These are phyloP conservation scores for Embidobia sp. DNA, from an alignment of 2,888 invertebrate species.

Conservation along the genomic window DNA sequence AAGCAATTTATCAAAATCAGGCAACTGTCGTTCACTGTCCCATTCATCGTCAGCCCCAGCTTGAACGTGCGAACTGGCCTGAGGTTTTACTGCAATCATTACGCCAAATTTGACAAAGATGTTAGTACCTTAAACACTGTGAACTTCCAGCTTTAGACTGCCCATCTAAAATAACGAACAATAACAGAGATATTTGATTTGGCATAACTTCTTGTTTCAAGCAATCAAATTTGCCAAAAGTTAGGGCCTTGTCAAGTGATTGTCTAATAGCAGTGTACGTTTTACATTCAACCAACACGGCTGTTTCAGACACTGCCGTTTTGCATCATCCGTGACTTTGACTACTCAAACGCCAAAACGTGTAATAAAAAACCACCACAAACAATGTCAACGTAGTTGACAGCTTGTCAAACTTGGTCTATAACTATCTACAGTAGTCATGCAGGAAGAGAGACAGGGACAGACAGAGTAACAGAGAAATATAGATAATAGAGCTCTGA, in stretches of 20 bases:
- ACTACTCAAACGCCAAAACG: too few species aligned
- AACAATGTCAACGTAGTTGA: too few species aligned
- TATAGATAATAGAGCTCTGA: conserved; percentile 1
- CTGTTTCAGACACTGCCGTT: too few species aligned
- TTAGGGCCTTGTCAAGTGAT: too few species aligned
- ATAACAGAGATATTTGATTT: conserved; percentile 33
- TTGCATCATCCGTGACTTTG: too few species aligned
- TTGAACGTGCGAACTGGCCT: background rate
- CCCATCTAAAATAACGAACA: conserved; percentile 59
- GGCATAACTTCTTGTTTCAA: conserved; percentile 8
- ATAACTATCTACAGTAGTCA: conserved; percentile 16
- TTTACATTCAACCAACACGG: background rate
- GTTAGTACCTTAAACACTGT: conserved; percentile 30
- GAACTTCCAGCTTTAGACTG: conserved; percentile 45
- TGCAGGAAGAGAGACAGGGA: conserved; percentile 14
- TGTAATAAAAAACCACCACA: too few species aligned
- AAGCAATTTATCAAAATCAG: too few species aligned
- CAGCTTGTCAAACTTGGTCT: too few species aligned
- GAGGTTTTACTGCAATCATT: conserved; percentile 30
- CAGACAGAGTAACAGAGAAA: too few species aligned
- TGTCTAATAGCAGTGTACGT: too few species aligned
- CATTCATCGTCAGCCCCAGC: too few species aligned
- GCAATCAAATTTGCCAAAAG: conserved; percentile 4
- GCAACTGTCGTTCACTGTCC: too few species aligned
- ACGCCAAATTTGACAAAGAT: background rate